Conservation (phyloP, 37 sponge, comb jelly and placozoan genomes). For the Aplysina aerophoba region DNA sequence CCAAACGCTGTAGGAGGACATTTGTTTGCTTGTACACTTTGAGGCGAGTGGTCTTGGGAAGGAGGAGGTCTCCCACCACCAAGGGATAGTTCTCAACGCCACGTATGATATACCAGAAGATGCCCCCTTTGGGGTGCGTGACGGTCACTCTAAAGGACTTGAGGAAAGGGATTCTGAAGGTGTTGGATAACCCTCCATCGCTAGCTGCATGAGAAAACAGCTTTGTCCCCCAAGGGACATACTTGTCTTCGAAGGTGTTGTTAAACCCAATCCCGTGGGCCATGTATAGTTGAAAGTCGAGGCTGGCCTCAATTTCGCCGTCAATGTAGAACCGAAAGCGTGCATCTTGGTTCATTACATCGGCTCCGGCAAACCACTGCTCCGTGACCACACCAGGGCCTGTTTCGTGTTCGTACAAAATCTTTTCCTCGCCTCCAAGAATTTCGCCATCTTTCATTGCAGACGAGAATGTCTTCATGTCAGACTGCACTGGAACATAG, state of each 20-base stretch:
- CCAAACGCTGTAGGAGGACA: constrained; percentile 28
- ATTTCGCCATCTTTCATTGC: constrained; percentile 73
- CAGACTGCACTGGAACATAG: constrained; percentile 42
- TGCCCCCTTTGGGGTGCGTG: constrained; percentile 45
- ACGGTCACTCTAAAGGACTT: constrained; percentile 69
- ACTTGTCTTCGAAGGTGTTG: background rate
- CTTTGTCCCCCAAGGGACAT: constrained; percentile 72
- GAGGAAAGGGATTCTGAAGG: constrained; percentile 67
- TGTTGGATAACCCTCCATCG: constrained; percentile 50
- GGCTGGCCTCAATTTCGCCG: constrained; percentile 56
- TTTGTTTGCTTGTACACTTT: constrained; percentile 65
- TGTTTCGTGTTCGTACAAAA: constrained; percentile 53
- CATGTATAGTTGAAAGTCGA: constrained; percentile 64
- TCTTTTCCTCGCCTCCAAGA: constrained; percentile 50
- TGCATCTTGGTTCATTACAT: constrained; percentile 61
- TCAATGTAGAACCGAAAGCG: constrained; percentile 79
- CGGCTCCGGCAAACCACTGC: constrained; percentile 69
- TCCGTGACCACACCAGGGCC: constrained; percentile 80
- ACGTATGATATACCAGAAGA: constrained; percentile 82
- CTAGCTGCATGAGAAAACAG: constrained; percentile 53
- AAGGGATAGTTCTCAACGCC: constrained; percentile 78
- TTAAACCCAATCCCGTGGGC: constrained; percentile 72
- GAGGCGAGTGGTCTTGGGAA: constrained; percentile 61
- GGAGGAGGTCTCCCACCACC: constrained; percentile 59
- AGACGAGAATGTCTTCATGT: constrained; percentile 71